Evolutionary conservation across 1,140 invertebrate genomes (phyloP).

Genomic region (Zaprionus kolodkinae): DNA sequence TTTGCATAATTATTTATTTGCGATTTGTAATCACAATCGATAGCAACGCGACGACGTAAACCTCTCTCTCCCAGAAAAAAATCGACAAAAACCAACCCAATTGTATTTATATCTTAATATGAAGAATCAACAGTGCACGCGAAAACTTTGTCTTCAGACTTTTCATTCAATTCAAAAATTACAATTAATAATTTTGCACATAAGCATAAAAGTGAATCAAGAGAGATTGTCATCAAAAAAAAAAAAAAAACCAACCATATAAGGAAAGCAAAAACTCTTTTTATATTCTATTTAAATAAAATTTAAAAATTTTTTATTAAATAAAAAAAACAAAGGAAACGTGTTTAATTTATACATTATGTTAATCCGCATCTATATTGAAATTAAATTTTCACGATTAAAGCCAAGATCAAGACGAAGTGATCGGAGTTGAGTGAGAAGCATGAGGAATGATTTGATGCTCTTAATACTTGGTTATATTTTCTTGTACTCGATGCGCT

Average conservation of each 20-base stretch:
- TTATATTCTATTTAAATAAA: constrained; percentile 83
- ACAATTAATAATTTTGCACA: constrained; percentile 47
- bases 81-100: constrained; percentile 40
- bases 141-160: constrained; percentile 57
- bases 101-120: constrained; percentile 65
- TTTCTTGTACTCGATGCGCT: constrained; percentile 98
- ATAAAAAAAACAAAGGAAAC: constrained; percentile 67
- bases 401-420: constrained; percentile 43
- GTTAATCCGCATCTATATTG: constrained; percentile 28
- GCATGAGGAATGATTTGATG: constrained; percentile 56
- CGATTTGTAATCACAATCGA: constrained; percentile 16
- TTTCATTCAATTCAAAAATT: constrained; percentile 52
- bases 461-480: constrained; percentile 83
- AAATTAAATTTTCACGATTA: constrained; percentile 52
- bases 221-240: constrained; percentile 57
- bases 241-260: too few relatives aligned
- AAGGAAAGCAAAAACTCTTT: constrained; percentile 39
- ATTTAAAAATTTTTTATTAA: constrained; percentile 80
- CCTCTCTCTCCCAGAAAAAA: neutral
- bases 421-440: constrained; percentile 28
- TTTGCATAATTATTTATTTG: constrained; percentile 37
- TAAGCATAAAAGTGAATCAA: constrained; percentile 41
- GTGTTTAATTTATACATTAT: constrained; percentile 44
- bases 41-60: constrained; percentile 14
- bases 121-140: constrained; percentile 33